Evolutionary conservation across 2,113 vertebrate genomes (phyloP).

Genomic region (Tragulus kanchil): DNA sequence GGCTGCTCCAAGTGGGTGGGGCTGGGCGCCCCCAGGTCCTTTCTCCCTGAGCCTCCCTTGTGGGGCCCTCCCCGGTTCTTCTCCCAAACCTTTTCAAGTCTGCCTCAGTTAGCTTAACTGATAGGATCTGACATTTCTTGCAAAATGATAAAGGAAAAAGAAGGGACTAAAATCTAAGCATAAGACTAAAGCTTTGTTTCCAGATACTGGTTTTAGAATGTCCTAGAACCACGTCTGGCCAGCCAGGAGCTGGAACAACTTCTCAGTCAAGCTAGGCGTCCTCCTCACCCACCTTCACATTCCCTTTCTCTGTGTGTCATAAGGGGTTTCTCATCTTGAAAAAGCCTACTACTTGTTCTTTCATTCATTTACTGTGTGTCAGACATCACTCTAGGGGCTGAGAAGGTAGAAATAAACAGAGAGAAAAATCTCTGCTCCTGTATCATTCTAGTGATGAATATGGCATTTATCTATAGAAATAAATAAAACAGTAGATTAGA

Average conservation of each 20-base stretch:
- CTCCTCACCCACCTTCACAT: background rate
- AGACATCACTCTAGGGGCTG: background rate
- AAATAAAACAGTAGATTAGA: background rate
- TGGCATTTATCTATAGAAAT: background rate
- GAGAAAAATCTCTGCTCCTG: background rate
- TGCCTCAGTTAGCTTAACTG: background rate
- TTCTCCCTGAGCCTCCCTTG: background rate
- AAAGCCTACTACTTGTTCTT: background rate
- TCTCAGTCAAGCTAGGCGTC: background rate
- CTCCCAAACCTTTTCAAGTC: background rate
- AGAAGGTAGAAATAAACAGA: background rate
- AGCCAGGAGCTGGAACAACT: background rate
- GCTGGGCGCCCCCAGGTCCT: accelerated
- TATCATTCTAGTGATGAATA: background rate
- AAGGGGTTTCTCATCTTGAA: background rate
- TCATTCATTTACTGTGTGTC: background rate
- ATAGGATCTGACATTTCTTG: background rate
- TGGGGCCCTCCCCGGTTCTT: background rate
- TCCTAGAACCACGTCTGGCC: background rate
- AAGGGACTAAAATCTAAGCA: background rate
- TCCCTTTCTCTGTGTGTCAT: background rate
- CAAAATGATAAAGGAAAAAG: background rate
- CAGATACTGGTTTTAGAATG: background rate
- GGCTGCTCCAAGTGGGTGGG: background rate
- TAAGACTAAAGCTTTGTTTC: background rate